Conservation (phyloP, 2,888 invertebrate genomes). For the Cosmopolites sordidus region DNA sequence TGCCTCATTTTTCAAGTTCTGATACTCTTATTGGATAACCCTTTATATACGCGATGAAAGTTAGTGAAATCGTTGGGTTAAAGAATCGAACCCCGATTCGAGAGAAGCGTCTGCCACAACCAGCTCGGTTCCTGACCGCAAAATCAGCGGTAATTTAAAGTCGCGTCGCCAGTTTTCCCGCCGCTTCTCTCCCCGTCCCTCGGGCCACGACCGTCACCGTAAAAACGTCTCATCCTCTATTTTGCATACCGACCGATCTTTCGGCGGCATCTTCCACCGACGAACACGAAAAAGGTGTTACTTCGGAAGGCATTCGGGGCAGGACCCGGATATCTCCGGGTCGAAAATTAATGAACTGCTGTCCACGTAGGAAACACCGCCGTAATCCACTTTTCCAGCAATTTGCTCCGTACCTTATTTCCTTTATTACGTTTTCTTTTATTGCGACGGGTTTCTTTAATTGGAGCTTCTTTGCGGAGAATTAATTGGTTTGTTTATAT, state of each 20-base stretch:
- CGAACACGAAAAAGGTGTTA: slow-evolving; percentile 53
- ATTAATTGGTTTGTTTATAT: slow-evolving; percentile 3
- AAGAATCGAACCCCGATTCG: too few relatives aligned
- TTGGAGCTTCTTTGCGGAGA: slow-evolving; percentile 10
- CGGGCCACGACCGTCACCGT: slow-evolving; percentile 25
- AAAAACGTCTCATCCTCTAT: slow-evolving; percentile 41
- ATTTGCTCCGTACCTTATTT: slow-evolving; percentile 46
- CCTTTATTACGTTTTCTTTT: slow-evolving; percentile 37
- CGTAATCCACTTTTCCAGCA: slow-evolving; percentile 49
- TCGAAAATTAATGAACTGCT: slow-evolving; percentile 49
- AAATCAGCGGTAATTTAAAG: slow-evolving; percentile 25
- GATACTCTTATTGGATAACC: too few relatives aligned
- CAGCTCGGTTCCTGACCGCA: slow-evolving; percentile 9
- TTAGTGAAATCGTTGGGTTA: too few relatives aligned
- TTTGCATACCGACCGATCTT: slow-evolving; percentile 46
- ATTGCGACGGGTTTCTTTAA: slow-evolving; percentile 26
- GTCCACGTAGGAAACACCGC: slow-evolving; percentile 44
- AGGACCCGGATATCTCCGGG: slow-evolving; percentile 26
- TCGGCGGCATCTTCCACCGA: slow-evolving; percentile 44
- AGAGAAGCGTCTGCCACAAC: not conserved
- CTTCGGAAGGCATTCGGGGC: slow-evolving; percentile 32
- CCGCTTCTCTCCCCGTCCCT: not conserved
- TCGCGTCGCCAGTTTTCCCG: slow-evolving; percentile 3
- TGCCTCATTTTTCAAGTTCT: too few relatives aligned
- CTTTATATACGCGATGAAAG: too few relatives aligned